These are phyloP conservation scores for Macaria liturata DNA, from an alignment of 2,888 invertebrate genomes.

Conservation along the genomic window DNA sequence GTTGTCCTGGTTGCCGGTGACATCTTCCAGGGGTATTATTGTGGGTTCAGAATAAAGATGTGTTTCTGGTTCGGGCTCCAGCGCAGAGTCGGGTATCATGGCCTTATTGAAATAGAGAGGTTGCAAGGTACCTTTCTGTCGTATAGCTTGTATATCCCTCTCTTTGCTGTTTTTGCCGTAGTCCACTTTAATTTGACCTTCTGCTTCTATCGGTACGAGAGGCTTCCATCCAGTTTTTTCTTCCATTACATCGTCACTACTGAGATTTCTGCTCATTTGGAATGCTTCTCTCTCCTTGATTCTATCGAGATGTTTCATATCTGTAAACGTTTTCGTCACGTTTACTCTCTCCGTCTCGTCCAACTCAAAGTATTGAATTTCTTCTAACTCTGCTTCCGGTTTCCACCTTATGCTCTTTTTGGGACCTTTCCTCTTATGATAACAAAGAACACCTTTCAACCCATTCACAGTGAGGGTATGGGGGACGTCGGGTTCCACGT, in stretches of 20 bases:
- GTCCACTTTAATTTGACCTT: slow-evolving; percentile 85
- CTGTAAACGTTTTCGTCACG: slow-evolving; percentile 95
- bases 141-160: slow-evolving; percentile 92
- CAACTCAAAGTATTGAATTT: slow-evolving; percentile 94
- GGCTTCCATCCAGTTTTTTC: slow-evolving; percentile 91
- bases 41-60: slow-evolving; percentile 90
- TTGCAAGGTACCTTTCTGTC: slow-evolving; percentile 93
- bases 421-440: slow-evolving; percentile 89
- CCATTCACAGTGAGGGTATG: slow-evolving; percentile 82
- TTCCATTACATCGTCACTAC: slow-evolving; percentile 91
- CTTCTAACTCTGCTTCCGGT: slow-evolving; percentile 90
- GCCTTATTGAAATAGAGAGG: slow-evolving; percentile 91
- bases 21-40: slow-evolving; percentile 94
- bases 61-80: slow-evolving; percentile 93
- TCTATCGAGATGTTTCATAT: slow-evolving; percentile 95
- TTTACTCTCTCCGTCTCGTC: slow-evolving; percentile 98
- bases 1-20: slow-evolving; percentile 91
- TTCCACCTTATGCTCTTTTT: slow-evolving; percentile 93
- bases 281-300: slow-evolving; percentile 93
- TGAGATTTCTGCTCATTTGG: slow-evolving; percentile 89
- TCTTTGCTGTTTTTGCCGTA: slow-evolving; percentile 93
- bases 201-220: slow-evolving; percentile 87
- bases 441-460: slow-evolving; percentile 89
- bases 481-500: slow-evolving; percentile 64
- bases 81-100: slow-evolving; percentile 93